Percentiles rank a stretch among this genome's conserved stretches.
Evolutionary conservation across 2,797 vertebrate species (phyloP).

Genomic region (Eulemur mongoz): DNA sequence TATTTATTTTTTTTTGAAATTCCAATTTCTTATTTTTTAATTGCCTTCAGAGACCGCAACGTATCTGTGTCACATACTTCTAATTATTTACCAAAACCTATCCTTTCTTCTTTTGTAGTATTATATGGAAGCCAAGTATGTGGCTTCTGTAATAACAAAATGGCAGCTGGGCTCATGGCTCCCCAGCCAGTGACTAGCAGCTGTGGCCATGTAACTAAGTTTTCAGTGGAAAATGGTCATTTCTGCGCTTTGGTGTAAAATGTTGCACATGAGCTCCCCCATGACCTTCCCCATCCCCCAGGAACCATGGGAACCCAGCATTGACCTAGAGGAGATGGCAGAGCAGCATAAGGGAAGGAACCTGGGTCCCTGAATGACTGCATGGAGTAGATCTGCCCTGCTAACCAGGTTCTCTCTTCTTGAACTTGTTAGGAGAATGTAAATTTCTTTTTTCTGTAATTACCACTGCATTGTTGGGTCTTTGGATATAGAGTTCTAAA

Average conservation of each 20-base stretch:
- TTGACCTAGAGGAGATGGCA: neutral
- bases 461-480: neutral
- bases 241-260: conserved; percentile 9
- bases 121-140: neutral
- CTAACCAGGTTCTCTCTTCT: neutral
- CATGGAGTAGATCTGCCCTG: neutral
- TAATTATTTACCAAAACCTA: neutral
- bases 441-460: neutral
- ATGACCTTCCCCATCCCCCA: neutral
- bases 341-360: neutral
- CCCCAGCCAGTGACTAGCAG: neutral
- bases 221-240: neutral
- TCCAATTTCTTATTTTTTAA: neutral
- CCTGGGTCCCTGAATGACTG: neutral
- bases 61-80: neutral
- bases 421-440: neutral
- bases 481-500: neutral
- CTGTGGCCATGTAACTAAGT: neutral
- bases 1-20: neutral
- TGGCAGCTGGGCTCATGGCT: neutral
- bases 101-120: neutral
- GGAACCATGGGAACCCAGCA: neutral
- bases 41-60: neutral
- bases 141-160: neutral
- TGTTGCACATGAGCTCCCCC: neutral